Evolutionary conservation across 1,140 invertebrate genomes (phyloP), one percentile per base, ranked within the genome.

Genomic region (Cryptotermes secundus): DNA sequence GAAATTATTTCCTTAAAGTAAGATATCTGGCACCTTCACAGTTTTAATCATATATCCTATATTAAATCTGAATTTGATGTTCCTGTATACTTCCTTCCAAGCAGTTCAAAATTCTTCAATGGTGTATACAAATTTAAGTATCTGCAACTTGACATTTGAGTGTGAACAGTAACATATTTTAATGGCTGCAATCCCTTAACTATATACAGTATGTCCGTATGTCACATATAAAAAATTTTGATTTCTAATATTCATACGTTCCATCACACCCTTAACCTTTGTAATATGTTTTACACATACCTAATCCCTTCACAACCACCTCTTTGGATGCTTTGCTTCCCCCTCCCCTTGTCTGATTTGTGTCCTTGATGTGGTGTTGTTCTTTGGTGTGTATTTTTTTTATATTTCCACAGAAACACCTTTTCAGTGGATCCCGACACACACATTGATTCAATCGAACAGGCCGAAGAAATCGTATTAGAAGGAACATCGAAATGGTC

Each of bases 401-500:
- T 85, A 84, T 87, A 38, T 86, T 86, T 87, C 85, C 89, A 89
- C 92, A 98, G 97, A 95, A 96, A 95, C 92, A 98, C 97, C 91
- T 98, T 99, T 95, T 94, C 94, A 94, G 96, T 99, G 93, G 97
- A 99, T 92, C 97, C 98, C 91, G 98, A 99, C 92, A 98, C 97
- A 91, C 98, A 99, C 93, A 97, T 98, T 93, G 98, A 99, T 93
- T 97, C 97, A 91, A 95, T 99, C 92, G 98, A 99, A 92, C 96
- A 98, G 91, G 97, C 98, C 87, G 97, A 99, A 93, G 94, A 95
- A 92, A 95, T 96, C 91, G 98, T 99, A 92, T 96, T 99, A 90
- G 99, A 99, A 92, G 99, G 99, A 91, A 99, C 98, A 88, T 99
- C 98, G 89, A 99, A 99, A 93, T 99, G 98, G 98, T 99, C 98